A percentile compares a stretch with the other conserved stretches of the same genome.
Conservation (phyloP, 2,113 vertebrate species). For the Caretta caretta region DNA sequence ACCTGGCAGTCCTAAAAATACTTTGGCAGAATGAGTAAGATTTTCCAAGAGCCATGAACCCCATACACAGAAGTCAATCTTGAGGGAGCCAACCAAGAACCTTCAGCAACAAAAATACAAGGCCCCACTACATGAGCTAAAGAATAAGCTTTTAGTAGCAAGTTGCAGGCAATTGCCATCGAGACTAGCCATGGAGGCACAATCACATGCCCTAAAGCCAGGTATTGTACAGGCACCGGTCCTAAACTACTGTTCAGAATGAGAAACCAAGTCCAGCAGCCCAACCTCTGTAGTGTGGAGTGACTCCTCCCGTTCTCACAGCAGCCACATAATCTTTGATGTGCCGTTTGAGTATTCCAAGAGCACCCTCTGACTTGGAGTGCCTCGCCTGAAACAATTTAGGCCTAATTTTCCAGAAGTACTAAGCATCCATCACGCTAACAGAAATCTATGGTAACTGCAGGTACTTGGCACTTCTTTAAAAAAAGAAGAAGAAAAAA, state of each 20-base stretch:
- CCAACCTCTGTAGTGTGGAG: too few species aligned
- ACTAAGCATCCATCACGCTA: rapidly evolving
- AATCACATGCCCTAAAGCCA: too few species aligned
- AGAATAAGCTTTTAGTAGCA: neutral
- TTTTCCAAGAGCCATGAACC: neutral
- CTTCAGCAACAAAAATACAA: neutral
- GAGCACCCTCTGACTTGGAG: neutral
- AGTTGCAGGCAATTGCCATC: neutral
- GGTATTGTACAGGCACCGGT: too few species aligned
- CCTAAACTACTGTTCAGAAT: too few species aligned
- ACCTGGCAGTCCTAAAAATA: neutral
- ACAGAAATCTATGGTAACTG: neutral
- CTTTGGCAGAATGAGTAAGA: neutral
- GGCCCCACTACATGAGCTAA: neutral
- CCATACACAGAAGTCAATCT: neutral
- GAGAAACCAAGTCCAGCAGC: too few species aligned
- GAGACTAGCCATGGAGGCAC: too few species aligned
- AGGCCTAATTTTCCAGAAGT: neutral
- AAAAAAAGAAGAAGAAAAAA: neutral
- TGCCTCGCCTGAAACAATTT: neutral
- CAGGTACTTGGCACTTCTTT: neutral
- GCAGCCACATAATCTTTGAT: too few species aligned
- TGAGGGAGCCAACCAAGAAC: neutral
- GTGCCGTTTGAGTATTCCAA: neutral
- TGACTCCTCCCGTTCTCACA: too few species aligned